Percentiles rank a stretch among this genome's conserved stretches.
These are phyloP conservation scores for Cecropterus lyciades DNA, from an alignment of 1,140 invertebrate genomes.

Conservation along the genomic window DNA sequence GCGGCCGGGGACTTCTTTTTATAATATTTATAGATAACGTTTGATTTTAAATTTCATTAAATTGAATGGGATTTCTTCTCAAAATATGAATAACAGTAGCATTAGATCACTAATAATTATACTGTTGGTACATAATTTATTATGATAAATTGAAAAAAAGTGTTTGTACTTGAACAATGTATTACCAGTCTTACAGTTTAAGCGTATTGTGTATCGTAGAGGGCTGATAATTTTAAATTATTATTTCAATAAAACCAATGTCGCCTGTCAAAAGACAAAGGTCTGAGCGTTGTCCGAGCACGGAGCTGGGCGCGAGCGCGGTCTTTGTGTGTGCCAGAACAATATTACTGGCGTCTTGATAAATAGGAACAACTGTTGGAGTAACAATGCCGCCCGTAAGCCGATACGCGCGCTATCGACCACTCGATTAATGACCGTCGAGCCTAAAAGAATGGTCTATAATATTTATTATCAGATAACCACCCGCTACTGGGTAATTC, in stretches of 20 bases:
- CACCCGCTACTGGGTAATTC: conserved; percentile 77
- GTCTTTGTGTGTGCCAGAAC: conserved; percentile 69
- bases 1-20: too few relatives aligned
- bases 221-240: conserved; percentile 44
- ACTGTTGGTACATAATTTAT: too few relatives aligned
- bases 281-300: conserved; percentile 54
- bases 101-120: too few relatives aligned
- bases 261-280: conserved; percentile 68
- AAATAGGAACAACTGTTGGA: conserved; percentile 77
- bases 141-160: too few relatives aligned
- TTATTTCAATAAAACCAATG: conserved; percentile 58
- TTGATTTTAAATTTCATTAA: too few relatives aligned
- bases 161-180: too few relatives aligned
- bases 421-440: conserved; percentile 79
- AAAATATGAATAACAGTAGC: too few relatives aligned
- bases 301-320: conserved; percentile 44
- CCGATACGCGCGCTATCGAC: conserved; percentile 78
- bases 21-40: too few relatives aligned
- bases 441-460: conserved; percentile 82
- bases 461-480: conserved; percentile 84
- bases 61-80: too few relatives aligned
- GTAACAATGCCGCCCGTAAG: conserved; percentile 78
- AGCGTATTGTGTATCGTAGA: not conserved
- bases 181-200: not conserved
- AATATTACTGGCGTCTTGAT: conserved; percentile 80